Conservation (phyloP, 2,888 invertebrate genomes). For the Drosophila anomelani region DNA sequence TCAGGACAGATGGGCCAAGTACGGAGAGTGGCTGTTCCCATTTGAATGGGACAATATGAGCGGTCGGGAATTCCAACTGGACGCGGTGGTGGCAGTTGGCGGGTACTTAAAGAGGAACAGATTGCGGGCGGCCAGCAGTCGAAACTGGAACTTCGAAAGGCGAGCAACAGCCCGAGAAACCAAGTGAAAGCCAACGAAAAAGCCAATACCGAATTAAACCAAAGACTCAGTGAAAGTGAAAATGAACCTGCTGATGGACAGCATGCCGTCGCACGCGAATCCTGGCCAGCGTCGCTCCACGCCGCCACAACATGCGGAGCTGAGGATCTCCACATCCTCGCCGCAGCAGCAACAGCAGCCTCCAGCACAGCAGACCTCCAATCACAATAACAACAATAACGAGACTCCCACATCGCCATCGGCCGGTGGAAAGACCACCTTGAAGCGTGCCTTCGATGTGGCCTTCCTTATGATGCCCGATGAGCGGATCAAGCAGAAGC, state of each 20-base stretch:
- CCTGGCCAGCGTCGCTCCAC: slow-evolving; percentile 61
- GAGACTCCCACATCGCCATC: slow-evolving; percentile 70
- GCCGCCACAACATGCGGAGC: slow-evolving; percentile 83
- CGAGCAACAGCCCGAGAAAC: slow-evolving; percentile 48
- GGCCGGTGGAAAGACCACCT: slow-evolving; percentile 81
- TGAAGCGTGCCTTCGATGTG: slow-evolving; percentile 95
- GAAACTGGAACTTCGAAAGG: slow-evolving; percentile 80
- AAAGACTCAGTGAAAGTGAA: slow-evolving; percentile 34
- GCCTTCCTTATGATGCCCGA: slow-evolving; percentile 95
- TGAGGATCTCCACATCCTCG: slow-evolving; percentile 83
- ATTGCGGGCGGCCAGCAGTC: slow-evolving; percentile 84
- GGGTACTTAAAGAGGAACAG: slow-evolving; percentile 85
- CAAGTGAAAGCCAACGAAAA: neutral
- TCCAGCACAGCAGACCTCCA: slow-evolving; percentile 2
- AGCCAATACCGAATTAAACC: neutral
- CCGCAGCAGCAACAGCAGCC: slow-evolving; percentile 50
- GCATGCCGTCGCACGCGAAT: slow-evolving; percentile 66
- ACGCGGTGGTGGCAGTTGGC: slow-evolving; percentile 65
- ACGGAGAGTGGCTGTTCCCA: slow-evolving; percentile 45
- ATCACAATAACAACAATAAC: slow-evolving; percentile 67
- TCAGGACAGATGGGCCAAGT: slow-evolving; percentile 83
- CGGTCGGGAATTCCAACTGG: slow-evolving; percentile 71
- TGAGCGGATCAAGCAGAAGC: slow-evolving; percentile 88
- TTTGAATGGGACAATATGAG: slow-evolving; percentile 84
- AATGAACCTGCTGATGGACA: slow-evolving; percentile 89